A percentile compares a stretch with the other conserved stretches of the same genome.
Conservation (phyloP, 1,140 invertebrate genomes). For the Pantala flavescens region DNA sequence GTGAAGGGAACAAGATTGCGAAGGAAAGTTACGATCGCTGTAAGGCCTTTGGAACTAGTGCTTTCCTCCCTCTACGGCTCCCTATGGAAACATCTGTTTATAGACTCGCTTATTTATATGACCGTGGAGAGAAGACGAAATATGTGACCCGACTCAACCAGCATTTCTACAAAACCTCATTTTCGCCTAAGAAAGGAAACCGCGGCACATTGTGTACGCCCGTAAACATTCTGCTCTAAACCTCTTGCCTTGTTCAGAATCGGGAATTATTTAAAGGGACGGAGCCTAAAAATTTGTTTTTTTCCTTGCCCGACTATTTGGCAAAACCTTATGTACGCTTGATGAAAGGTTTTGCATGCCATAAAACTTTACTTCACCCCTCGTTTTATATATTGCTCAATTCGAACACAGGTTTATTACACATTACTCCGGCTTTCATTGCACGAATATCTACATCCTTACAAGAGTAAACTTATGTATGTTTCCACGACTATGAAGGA, state of each 20-base stretch:
- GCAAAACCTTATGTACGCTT: no score
- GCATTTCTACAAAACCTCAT: not conserved
- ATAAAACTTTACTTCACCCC: not conserved
- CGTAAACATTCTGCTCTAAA: not conserved
- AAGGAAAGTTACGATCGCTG: not conserved
- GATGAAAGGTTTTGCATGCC: no score
- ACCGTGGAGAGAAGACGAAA: not conserved
- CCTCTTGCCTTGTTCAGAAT: no score
- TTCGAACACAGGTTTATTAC: no score
- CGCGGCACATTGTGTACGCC: not conserved
- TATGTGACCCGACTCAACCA: not conserved
- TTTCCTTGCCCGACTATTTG: no score
- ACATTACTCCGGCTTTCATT: no score
- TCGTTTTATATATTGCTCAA: no score
- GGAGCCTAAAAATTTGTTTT: no score
- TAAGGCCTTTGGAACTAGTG: not conserved
- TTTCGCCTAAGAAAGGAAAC: not conserved
- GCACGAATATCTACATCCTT: no score
- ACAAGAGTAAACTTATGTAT: no score
- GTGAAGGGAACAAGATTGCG: slow-evolving; percentile 4
- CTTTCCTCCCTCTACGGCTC: not conserved
- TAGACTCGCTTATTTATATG: slow-evolving; percentile 2
- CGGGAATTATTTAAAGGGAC: no score
- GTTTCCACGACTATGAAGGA: no score
- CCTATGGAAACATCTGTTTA: not conserved